Evolutionary conservation across 1,140 invertebrate species (phyloP), one percentile per base, ranked within the genome.

Genomic region (Bombus soroeensis): DNA sequence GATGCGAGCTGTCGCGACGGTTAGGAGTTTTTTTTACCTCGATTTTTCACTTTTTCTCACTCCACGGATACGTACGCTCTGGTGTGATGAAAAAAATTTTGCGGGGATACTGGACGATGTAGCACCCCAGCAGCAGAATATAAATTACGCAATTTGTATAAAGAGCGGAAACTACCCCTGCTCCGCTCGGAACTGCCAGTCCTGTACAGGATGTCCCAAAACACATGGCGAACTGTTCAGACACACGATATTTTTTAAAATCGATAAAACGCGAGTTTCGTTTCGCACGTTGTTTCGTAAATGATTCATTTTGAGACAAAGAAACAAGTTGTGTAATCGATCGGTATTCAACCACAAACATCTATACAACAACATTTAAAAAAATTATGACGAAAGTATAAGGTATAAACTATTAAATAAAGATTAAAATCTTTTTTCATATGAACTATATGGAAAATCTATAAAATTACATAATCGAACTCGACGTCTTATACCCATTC

Each of bases 141-240:
- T 81, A 92, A 90, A 91, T 91, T 89, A 85, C 88, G 70, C 81
- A 85, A 87, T 92, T 91, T 90, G 80, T 90, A 87, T 90, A 86
- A 91, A 91, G 79, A 87, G 85, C 62, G 78, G 87, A 79, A 76
- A 72, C 77, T 83, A 75, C 43, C 62, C 66, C 47, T 88, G 73
- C 64, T 53, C 39, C 32, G 59, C n/a, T 70, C 39, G 25, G 15
- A 15, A 72, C 10, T 53, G 25, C n/a, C 32, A 18, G 25, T 32
- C 32, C 10, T 37, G 9, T 79, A 84, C 64, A 84, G 64, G 18
- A 41, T 73, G 34, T 47, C 22, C 3, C 53, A 47, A 81, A 85
- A 85, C 22, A 68, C 34, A 13, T 53, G 34, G 25, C 41, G 3
- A 37, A n/a, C 8, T 15, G 25, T 28, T 75, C 13, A 28, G 32